A percentile compares a stretch with the other conserved stretches of the same genome.
These are phyloP conservation scores for Oncorhynchus keta DNA, from an alignment of 2,113 vertebrate species.

Conservation along the genomic window DNA sequence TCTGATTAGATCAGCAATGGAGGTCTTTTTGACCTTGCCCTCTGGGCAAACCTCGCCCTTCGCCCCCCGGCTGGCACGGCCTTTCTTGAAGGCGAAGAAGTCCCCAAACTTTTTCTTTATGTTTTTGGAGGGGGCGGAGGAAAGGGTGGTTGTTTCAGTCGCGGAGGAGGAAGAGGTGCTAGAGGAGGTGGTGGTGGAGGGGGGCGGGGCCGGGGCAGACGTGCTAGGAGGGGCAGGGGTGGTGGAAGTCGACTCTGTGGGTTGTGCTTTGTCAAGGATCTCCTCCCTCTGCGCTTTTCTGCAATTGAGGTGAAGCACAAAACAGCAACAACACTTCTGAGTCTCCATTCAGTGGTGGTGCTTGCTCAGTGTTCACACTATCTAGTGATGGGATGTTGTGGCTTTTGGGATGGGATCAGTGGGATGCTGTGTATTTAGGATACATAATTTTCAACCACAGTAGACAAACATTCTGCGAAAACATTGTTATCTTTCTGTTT, in stretches of 20 bases:
- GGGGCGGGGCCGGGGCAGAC: slow-evolving; percentile 39
- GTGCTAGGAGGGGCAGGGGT: slow-evolving; percentile 56
- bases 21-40: slow-evolving; percentile 82
- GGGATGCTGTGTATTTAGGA: too few relatives aligned
- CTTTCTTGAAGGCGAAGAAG: slow-evolving; percentile 94
- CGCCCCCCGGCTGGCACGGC: slow-evolving; percentile 76
- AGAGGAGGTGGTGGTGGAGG: slow-evolving; percentile 12
- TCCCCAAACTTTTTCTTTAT: slow-evolving; percentile 95
- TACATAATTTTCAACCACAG: too few relatives aligned
- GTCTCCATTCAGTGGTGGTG: slow-evolving; percentile 48
- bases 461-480: too few relatives aligned
- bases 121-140: slow-evolving; percentile 78
- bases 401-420: not conserved
- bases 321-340: slow-evolving; percentile 66
- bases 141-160: slow-evolving; percentile 25
- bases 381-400: not conserved
- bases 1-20: slow-evolving; percentile 87
- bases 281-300: slow-evolving; percentile 78
- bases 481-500: too few relatives aligned
- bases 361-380: slow-evolving; percentile 42
- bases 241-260: slow-evolving; percentile 66
- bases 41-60: slow-evolving; percentile 80
- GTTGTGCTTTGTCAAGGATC: slow-evolving; percentile 71
- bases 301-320: slow-evolving; percentile 21
- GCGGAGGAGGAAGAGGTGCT: slow-evolving; percentile 42